Base-by-base conservation (phyloP, 1,140 invertebrate genomes). In the Tetraneura akinire region DNA sequence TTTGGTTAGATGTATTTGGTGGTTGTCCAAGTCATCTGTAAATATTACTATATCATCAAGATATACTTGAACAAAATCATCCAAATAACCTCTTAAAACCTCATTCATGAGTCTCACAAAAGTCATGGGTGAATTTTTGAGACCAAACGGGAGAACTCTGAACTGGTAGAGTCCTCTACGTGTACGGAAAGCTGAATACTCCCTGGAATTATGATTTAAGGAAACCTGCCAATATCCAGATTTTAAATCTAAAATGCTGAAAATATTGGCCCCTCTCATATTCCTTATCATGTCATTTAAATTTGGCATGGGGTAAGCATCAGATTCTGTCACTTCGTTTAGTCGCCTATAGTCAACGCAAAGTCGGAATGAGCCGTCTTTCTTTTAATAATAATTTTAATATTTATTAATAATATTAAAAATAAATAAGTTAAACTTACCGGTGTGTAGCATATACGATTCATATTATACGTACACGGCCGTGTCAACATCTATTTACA, bases 171-270 rank as follows among this genome's bases (percentile, higher is more conserved):
- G 83, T 3, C 86, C 86, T 47, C 85, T 82, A 13, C 84, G 83
- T 2, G 85, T 86, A 23, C 85, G 82, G 80, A 88, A 88, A 2
- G 85, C 85, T 11, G 88, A 88, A 64, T 86, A 86, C 26, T 86
- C 68, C 32, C 83, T 85, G 23, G 85, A 85, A 3, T 85, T 81
- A 51, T 29, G 62, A 0, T 42, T 47, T 0, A 87, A 3, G 0
- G n/a, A 86, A 64, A 10, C 86, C 86, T 66, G 32, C 26, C 26
- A 42, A 42, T 66, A 66, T 1, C 62, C 62, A 18, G 62, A 66
- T 18, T 66, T 66, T 14, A 66, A n/a, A 42, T 66, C 32, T 16
- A 66, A 16, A 4, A 66, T 16, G 9, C 62, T 66, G 32, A 66
- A 66, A 3, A 37, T 42, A 5, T 66, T 66, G 2, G 62, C 62